phyloP scores from a whole-genome alignment of 2,113 vertebrate genomes.

The Alaudala cheleensis region DNA sequence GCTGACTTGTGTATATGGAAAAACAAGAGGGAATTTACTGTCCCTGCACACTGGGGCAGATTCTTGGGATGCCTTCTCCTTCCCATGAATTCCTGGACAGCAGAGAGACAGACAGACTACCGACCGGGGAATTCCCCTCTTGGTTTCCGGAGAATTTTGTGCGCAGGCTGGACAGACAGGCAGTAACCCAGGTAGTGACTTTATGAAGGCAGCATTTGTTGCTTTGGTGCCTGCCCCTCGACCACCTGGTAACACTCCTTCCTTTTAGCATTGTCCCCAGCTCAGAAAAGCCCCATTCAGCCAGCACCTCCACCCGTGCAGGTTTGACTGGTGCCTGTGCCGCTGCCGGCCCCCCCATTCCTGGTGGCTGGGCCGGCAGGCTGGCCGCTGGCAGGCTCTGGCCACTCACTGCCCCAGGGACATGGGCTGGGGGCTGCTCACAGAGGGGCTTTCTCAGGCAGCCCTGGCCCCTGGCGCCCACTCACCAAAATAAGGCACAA shows the following conservation, averaged over 20 bases:
- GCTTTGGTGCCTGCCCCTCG: neutral
- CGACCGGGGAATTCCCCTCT: constrained; percentile 20
- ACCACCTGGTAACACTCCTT: constrained; percentile 52
- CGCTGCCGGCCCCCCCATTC: neutral
- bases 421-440: neutral
- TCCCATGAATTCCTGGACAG: constrained; percentile 60
- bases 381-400: accelerated
- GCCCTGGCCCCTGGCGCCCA: accelerated
- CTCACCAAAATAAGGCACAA: neutral
- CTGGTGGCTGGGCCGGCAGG: neutral
- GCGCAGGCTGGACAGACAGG: neutral
- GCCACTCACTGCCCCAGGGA: neutral
- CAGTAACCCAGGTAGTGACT: constrained; percentile 10
- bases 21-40: constrained; percentile 56
- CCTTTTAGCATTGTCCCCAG: neutral
- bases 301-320: neutral
- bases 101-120: constrained; percentile 34
- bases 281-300: constrained; percentile 59
- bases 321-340: neutral
- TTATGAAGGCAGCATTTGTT: constrained; percentile 51
- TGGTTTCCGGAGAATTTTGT: neutral
- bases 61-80: constrained; percentile 52
- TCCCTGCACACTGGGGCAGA: constrained; percentile 17
- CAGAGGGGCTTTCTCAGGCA: neutral
- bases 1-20: constrained; percentile 29